Conservation (phyloP, 2,888 invertebrate species). For the Hermaeophaga mercurialis region DNA sequence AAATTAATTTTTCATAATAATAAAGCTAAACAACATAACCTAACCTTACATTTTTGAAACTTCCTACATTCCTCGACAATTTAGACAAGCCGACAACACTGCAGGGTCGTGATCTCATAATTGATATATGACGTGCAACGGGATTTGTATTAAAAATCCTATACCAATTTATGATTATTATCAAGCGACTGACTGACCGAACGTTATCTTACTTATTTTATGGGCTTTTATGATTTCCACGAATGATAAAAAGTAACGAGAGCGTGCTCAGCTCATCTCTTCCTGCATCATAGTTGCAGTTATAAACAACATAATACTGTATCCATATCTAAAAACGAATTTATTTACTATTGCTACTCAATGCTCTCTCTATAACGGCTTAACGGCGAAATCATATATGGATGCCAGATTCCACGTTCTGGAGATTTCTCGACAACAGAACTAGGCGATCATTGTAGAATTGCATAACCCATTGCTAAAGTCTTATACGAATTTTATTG, state of each 20-base stretch:
- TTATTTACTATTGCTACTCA: conserved; percentile 47
- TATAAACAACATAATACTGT: conserved; percentile 54
- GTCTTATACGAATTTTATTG: not conserved
- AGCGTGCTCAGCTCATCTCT: conserved; percentile 53
- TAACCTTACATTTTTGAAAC: too few species aligned
- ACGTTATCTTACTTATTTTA: conserved; percentile 48
- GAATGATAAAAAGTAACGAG: conserved; percentile 57
- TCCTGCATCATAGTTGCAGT: conserved; percentile 51
- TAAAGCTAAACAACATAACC: too few species aligned
- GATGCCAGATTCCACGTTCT: conserved; percentile 36
- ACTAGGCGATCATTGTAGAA: conserved; percentile 27
- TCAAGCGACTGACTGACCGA: conserved; percentile 42
- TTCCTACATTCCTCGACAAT: too few species aligned
- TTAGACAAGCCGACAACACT: too few species aligned
- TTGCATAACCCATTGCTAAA: conserved; percentile 21
- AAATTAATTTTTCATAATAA: too few species aligned
- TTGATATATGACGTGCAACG: too few species aligned
- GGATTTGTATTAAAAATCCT: too few species aligned
- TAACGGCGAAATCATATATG: conserved; percentile 49
- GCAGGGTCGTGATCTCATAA: too few species aligned
- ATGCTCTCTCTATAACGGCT: conserved; percentile 43
- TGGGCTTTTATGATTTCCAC: conserved; percentile 51
- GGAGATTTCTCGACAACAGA: conserved; percentile 22
- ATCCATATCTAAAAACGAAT: conserved; percentile 55
- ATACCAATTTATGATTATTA: conserved; percentile 48